A percentile compares a stretch with the other conserved stretches of the same genome.
Evolutionary conservation across 2,888 invertebrate genomes (phyloP).

Genomic region (Andrena dorsata): DNA sequence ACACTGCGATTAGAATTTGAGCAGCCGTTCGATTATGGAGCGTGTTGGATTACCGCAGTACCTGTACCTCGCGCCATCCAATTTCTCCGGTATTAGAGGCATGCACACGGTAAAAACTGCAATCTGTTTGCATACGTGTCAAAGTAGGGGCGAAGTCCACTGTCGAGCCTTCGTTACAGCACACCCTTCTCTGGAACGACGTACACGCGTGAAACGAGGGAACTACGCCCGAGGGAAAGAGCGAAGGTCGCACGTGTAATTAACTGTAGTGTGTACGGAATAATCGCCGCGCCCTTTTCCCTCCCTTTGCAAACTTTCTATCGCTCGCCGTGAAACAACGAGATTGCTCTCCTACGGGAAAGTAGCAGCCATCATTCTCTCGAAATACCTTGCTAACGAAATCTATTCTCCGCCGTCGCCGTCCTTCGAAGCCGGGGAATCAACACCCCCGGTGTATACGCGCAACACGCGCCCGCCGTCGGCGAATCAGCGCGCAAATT

Average conservation of each 20-base stretch:
- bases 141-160: constrained; percentile 1
- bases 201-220: not conserved
- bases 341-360: constrained; percentile 2
- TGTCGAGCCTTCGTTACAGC: not conserved
- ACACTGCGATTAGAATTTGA: constrained; percentile 14
- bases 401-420: too few species aligned
- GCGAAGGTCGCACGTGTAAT: constrained; percentile 27
- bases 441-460: constrained; percentile 11
- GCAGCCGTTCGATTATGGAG: constrained; percentile 20
- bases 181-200: not conserved
- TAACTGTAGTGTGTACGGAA: constrained; percentile 31
- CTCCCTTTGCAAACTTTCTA: not conserved
- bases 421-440: not conserved
- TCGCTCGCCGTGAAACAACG: not conserved
- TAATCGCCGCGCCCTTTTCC: constrained; percentile 17
- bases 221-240: constrained; percentile 3
- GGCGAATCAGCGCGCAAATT: constrained; percentile 40
- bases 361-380: not conserved
- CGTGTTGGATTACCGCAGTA: not conserved
- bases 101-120: not conserved
- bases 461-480: not conserved
- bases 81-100: too few species aligned
- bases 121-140: constrained; percentile 16
- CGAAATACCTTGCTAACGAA: not conserved
- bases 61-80: too few species aligned